Evolutionary conservation across 2,797 vertebrate species (phyloP), one percentile per base, ranked within the genome.

Genomic region (Hipposideros larvatus): DNA sequence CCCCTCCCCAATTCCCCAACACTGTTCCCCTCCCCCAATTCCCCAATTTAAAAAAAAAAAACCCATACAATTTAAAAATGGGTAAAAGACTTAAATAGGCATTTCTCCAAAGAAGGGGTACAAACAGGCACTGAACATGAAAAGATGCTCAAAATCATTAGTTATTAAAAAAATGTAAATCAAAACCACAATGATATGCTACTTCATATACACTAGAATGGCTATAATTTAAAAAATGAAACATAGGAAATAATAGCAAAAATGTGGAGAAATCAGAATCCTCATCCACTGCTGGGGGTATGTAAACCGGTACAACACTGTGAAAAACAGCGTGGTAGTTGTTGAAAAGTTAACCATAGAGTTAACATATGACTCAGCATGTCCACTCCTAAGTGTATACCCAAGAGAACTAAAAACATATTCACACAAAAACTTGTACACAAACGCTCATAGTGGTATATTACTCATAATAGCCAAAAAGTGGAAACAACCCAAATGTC

Each of bases 301-400:
- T 59, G 26, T 63, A 94, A 80, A 78, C n/a, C 13, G 43, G 19
- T 55, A 55, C 53, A 19, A 55, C 53, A 55, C 18, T 55, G 19
- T 53, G 51, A 53, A 53, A 18, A 55, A 21, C 5, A 55, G 53
- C 19, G 53, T 55, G 53, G 78, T 24, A 77, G 43, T 70, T 83
- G 70, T 77, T 68, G 61, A 92, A 77, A 95, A 83, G 70, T 95
- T 92, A 83, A 92, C 80, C 78, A 94, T 3, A 71, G 77, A 85
- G 26, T 91, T 80, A 88, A 26, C 61, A 2, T 73, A 86, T 73
- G 84, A 91, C 48, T 28, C 43, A 57, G 57, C 70, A 90, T 65
- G 90, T 94, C 68, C 24, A 82, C n/a, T 65, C 80, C 63, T 94
- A 43, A 77, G 24, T 66, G 18, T 21, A 51, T 48, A 34, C 59